A percentile compares a stretch with the other conserved stretches of the same genome.
phyloP scores from a whole-genome alignment of 2,113 vertebrate genomes.

The Percopsis transmontana region DNA sequence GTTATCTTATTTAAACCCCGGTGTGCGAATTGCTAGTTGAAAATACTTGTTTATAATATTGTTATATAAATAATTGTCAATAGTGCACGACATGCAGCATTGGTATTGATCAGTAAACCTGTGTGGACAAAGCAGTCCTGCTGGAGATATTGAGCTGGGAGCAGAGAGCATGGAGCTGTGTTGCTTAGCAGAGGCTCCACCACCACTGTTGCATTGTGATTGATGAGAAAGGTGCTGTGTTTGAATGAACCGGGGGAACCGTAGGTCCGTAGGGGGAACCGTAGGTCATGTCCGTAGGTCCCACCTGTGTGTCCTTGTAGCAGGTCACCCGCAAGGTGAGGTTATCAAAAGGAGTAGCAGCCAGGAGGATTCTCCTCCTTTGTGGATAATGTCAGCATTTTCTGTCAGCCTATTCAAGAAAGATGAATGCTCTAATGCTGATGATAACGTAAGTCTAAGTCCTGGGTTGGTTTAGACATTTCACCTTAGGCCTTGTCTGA shows the following conservation, averaged over 20 bases:
- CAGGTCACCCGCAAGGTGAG: too few relatives aligned
- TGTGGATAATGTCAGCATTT: not conserved
- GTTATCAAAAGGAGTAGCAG: constrained; percentile 10
- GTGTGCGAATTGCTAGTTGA: constrained; percentile 18
- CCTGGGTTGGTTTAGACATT: not conserved
- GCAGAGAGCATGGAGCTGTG: constrained; percentile 12
- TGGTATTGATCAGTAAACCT: constrained; percentile 39
- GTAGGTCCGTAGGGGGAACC: constrained; percentile 13
- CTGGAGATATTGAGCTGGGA: constrained; percentile 30
- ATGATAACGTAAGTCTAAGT: not conserved
- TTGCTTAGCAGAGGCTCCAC: constrained; percentile 15
- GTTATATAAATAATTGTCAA: too few relatives aligned
- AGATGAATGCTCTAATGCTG: too few relatives aligned
- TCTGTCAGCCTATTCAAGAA: not conserved
- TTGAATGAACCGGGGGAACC: constrained; percentile 27
- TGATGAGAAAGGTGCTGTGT: constrained; percentile 9
- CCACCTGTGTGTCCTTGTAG: constrained; percentile 19
- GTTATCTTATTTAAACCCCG: constrained; percentile 21
- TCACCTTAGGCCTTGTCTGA: not conserved
- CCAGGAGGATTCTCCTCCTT: not conserved
- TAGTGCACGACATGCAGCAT: constrained; percentile 16
- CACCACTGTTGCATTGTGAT: constrained; percentile 8
- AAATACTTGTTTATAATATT: constrained; percentile 10
- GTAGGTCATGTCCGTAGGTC: constrained; percentile 1
- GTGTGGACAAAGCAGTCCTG: constrained; percentile 24